Evolutionary conservation across 2,888 invertebrate genomes (phyloP), one percentile per base, ranked within the genome.

Genomic region (Gerris lacustris): DNA sequence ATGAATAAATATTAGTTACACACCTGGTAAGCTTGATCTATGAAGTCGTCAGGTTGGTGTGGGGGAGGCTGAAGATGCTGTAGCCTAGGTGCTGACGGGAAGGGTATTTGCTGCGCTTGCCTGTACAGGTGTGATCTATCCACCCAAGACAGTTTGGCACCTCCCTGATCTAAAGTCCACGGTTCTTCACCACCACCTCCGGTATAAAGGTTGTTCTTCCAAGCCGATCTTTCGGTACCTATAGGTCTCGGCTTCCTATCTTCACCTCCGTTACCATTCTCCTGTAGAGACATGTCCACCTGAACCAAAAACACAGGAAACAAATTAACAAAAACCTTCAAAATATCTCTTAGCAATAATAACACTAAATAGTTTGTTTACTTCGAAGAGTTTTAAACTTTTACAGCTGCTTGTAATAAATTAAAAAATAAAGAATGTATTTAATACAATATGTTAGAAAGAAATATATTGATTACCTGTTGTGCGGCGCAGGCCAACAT

Each of bases 171-270:
- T 44, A 77, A 78, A 11, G 79, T 74, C 9, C 74, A 73, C 44
- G 75, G 70, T 81, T 81, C 81, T 5, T 80, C 79, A 15, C 79
- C 72, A 73, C 18, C 18, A n/a, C 15, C 72, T n/a, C 68, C 71
- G 63, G 44, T 69, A 2, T 70, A 71, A 7, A 68, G 31, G 70
- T 80, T 80, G 77, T 82, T 85, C 79, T 89, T 89, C 85, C 89
- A 87, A 62, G 88, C 87, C 11, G 67, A 44, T 77, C 92, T 85
- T 82, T 92, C 92, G 0, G 91, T 92, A 75, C 92, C 92, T 79
- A 92, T 92, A 69, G 64, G 64, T 64, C 64, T 9, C 7, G 31
- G 64, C 18, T 64, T 64, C 9, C 64, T n/a, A 64, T 64, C 64
- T 64, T 64, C 64, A 5, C 9, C 55, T 11, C 55, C 15, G 15